Conservation (phyloP, 1,140 invertebrate genomes). For the Araneus ventricosus region DNA sequence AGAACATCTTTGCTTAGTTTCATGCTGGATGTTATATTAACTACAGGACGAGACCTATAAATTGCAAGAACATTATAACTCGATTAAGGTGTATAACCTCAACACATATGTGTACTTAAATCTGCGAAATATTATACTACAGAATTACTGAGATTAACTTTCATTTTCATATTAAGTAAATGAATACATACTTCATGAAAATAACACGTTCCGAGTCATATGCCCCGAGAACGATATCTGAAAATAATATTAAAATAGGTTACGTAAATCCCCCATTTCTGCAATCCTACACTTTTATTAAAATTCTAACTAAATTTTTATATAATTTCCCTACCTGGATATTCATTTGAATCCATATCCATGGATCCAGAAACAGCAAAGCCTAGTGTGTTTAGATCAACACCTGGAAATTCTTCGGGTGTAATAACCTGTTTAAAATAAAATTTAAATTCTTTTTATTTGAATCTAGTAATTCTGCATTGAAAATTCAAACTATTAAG, state of each 20-base stretch:
- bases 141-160: too few species aligned
- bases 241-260: background rate
- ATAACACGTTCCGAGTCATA: slow-evolving; percentile 90
- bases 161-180: too few species aligned
- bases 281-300: background rate
- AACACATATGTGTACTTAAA: too few species aligned
- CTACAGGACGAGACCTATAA: slow-evolving; percentile 90
- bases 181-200: slow-evolving; percentile 85
- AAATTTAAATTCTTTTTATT: background rate
- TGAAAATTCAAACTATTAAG: too few species aligned
- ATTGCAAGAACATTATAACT: background rate
- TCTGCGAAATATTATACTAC: too few species aligned
- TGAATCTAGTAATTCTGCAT: too few species aligned
- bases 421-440: slow-evolving; percentile 66
- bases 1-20: slow-evolving; percentile 87
- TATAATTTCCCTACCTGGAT: slow-evolving; percentile 82
- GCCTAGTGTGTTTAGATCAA: slow-evolving; percentile 88
- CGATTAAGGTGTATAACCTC: too few species aligned
- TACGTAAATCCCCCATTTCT: background rate
- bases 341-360: slow-evolving; percentile 93
- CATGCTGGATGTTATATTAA: slow-evolving; percentile 89
- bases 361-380: slow-evolving; percentile 93
- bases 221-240: slow-evolving; percentile 92
- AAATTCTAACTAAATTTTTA: background rate
- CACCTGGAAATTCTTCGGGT: slow-evolving; percentile 76